Evolutionary conservation across 2,797 vertebrate species (phyloP).

Genomic region (Poeciliopsis presidionis): DNA sequence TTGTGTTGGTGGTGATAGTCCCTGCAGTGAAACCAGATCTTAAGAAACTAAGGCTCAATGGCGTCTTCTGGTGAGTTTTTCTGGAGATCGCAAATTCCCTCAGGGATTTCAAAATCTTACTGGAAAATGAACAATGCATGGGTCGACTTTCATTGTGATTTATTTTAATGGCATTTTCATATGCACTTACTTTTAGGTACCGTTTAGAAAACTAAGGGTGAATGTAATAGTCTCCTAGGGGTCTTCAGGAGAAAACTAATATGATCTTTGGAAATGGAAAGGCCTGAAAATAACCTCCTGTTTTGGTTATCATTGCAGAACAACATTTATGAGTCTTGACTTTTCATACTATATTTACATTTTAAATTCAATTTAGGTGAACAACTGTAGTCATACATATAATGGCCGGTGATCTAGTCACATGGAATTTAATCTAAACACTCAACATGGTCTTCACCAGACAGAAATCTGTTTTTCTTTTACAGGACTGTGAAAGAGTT

Average conservation of each 20-base stretch:
- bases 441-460: neutral
- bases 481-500: neutral
- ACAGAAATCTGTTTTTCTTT: neutral
- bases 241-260: constrained; percentile 37
- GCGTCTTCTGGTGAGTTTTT: constrained; percentile 44
- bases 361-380: constrained; percentile 1
- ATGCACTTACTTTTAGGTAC: constrained; percentile 54
- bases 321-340: neutral
- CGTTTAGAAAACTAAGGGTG: constrained; percentile 59
- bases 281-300: neutral
- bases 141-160: constrained; percentile 69
- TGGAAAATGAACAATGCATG: constrained; percentile 66
- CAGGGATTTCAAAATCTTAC: constrained; percentile 52
- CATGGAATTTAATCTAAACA: neutral
- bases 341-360: neutral
- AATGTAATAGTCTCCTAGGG: constrained; percentile 53
- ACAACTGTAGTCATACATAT: neutral
- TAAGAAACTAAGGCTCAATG: constrained; percentile 40
- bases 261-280: constrained; percentile 49
- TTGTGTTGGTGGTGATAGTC: constrained; percentile 51
- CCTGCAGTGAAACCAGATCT: constrained; percentile 59
- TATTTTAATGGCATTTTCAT: constrained; percentile 70
- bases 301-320: neutral
- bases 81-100: constrained; percentile 35
- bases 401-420: neutral